Base-by-base conservation (phyloP, 1,140 invertebrate genomes). In the Drosophila mayri region DNA sequence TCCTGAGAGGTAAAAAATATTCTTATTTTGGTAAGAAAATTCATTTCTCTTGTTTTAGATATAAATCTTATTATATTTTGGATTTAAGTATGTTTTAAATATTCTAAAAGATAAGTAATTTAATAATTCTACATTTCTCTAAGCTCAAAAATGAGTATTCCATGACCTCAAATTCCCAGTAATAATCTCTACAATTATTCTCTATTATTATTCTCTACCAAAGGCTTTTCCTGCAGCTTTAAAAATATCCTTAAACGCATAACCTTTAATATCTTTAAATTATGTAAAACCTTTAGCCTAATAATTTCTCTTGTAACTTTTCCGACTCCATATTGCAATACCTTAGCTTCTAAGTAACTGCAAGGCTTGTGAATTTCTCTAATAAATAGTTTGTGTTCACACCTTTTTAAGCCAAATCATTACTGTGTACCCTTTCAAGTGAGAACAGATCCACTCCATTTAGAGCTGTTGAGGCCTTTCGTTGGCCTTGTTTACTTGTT, bases 401-500 rank as follows among this genome's bases (percentile, higher is more conserved):
- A 37, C 50, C 50, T 54, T 37, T 54, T 54, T 37, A 22, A 37
- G 50, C 50, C 50, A 35, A 37, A 52, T 52, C 50, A 52, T 52
- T 52, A 52, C 30, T 4, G 14, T 35, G 18, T 49, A 49, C 18
- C 18, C 32, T 52, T 52, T 54, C 18, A 20, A 58, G 32, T 62
- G 40, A 43, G 57, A 43, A 43, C 59, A 43, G 32, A 22, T 62
- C 28, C 37, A 64, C 38, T 64, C 38, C 28, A 62, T 43, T 25
- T 43, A 46, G n/a, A 47, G 59, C 43, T 11, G 28, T 16, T 37
- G 32, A 30, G 43, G 30, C 58, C 52, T 49, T 47, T 60, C 43
- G 30, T 37, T 50, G 28, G 22, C 61, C 44, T 66, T 40, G 55
- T 61, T 49, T 35, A 20, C 43, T 25, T 16, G 25, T 47, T 41